Conservation (phyloP, 2,113 vertebrate species). For the Phasianus colchicus region DNA sequence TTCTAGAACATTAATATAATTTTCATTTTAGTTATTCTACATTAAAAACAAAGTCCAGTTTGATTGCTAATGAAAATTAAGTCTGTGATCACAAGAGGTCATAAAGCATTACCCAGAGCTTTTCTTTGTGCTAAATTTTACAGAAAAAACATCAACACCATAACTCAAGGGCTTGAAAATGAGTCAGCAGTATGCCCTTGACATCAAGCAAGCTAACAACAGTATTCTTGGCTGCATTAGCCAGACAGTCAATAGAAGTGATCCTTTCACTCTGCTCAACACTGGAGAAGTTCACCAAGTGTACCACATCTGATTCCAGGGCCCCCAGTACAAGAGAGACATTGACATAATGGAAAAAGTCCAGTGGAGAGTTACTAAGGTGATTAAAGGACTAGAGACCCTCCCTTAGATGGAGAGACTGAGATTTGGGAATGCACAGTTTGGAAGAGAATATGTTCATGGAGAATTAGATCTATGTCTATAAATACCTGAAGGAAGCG, state of each 20-base stretch:
- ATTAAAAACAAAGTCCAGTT: not conserved
- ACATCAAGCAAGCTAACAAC: not conserved
- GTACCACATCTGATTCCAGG: not conserved
- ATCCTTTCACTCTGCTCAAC: not conserved
- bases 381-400: not conserved
- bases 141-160: not conserved
- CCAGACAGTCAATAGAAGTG: not conserved
- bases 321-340: not conserved
- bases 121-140: not conserved
- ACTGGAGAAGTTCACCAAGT: not conserved
- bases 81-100: not conserved
- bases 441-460: not conserved
- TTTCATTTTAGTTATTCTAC: not conserved
- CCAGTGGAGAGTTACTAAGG: not conserved
- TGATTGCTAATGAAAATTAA: not conserved
- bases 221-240: not conserved
- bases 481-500: not conserved
- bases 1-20: not conserved
- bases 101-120: not conserved
- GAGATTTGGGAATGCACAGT: not conserved
- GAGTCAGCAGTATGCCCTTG: not conserved
- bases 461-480: not conserved
- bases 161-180: not conserved
- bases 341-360: not conserved
- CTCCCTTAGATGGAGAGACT: not conserved